phyloP scores from a whole-genome alignment of 2,888 invertebrate genomes.

The Amphipoea lucens region DNA sequence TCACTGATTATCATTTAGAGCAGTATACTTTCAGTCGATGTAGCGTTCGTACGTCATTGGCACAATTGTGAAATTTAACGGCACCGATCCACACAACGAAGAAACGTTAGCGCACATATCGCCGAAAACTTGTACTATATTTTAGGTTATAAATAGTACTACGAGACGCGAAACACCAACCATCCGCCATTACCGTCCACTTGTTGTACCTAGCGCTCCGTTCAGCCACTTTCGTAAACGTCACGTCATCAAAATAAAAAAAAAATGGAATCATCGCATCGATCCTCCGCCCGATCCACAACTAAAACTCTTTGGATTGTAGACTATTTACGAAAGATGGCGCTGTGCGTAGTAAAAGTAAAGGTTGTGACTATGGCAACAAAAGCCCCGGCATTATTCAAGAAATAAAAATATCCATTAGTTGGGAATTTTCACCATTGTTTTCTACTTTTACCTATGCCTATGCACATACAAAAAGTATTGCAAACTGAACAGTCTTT shows the following conservation, averaged over 20 bases:
- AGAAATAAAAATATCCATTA: background rate
- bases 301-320: constrained; percentile 52
- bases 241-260: constrained; percentile 88
- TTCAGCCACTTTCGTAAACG: constrained; percentile 81
- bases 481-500: background rate
- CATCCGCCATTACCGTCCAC: constrained; percentile 90
- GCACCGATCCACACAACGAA: constrained; percentile 88
- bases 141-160: constrained; percentile 91
- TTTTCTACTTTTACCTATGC: constrained; percentile 1
- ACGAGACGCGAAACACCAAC: constrained; percentile 90
- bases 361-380: constrained; percentile 3
- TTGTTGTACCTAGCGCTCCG: constrained; percentile 84
- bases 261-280: constrained; percentile 71
- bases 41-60: constrained; percentile 87
- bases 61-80: constrained; percentile 88
- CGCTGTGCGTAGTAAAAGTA: constrained; percentile 64
- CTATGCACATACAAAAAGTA: background rate
- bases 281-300: constrained; percentile 63
- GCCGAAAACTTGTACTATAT: constrained; percentile 90
- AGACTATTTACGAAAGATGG: constrained; percentile 74
- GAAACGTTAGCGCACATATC: constrained; percentile 90
- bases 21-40: constrained; percentile 86
- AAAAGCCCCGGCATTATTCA: constrained; percentile 3
- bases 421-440: constrained; percentile 62
- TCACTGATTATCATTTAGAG: constrained; percentile 88